Conservation (phyloP, 2,888 invertebrate genomes). For the Agriopis marginaria region DNA sequence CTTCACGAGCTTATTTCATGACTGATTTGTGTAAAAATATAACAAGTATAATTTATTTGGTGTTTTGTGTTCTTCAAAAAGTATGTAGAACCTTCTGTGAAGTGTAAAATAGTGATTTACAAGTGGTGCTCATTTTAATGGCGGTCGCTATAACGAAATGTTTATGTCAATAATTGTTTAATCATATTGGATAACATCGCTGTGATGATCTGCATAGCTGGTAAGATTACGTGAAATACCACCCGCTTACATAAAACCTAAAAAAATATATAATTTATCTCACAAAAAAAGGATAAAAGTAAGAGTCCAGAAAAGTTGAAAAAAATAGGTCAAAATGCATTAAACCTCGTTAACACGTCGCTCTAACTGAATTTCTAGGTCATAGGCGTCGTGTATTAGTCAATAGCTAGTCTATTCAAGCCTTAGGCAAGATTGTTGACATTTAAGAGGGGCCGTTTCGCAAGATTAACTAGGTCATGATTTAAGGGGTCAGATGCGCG, state of each 20-base stretch:
- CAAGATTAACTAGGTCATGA: slow-evolving; percentile 77
- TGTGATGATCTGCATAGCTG: slow-evolving; percentile 68
- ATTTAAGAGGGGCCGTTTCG: slow-evolving; percentile 69
- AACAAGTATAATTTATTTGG: slow-evolving; percentile 53
- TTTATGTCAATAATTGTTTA: slow-evolving; percentile 66
- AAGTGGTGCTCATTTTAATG: slow-evolving; percentile 70
- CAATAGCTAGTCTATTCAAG: slow-evolving; percentile 60
- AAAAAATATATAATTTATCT: slow-evolving; percentile 11
- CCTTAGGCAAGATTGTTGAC: slow-evolving; percentile 73
- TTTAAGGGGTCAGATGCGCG: slow-evolving; percentile 71
- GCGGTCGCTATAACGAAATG: slow-evolving; percentile 71
- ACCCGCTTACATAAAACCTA: slow-evolving; percentile 5
- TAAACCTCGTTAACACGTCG: slow-evolving; percentile 33
- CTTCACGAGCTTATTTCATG: slow-evolving; percentile 67
- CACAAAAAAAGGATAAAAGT: slow-evolving; percentile 15
- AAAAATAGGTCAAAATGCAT: slow-evolving; percentile 43
- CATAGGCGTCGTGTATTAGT: slow-evolving; percentile 60
- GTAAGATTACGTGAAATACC: slow-evolving; percentile 57
- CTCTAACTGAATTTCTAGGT: slow-evolving; percentile 56
- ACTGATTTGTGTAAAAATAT: slow-evolving; percentile 68
- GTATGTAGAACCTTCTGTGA: slow-evolving; percentile 50
- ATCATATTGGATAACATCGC: slow-evolving; percentile 55
- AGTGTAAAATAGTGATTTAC: slow-evolving; percentile 63
- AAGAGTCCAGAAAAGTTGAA: slow-evolving; percentile 26
- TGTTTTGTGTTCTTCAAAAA: slow-evolving; percentile 47